Base-by-base conservation (phyloP, 2,113 vertebrate genomes). In the Hemiprocne comata region DNA sequence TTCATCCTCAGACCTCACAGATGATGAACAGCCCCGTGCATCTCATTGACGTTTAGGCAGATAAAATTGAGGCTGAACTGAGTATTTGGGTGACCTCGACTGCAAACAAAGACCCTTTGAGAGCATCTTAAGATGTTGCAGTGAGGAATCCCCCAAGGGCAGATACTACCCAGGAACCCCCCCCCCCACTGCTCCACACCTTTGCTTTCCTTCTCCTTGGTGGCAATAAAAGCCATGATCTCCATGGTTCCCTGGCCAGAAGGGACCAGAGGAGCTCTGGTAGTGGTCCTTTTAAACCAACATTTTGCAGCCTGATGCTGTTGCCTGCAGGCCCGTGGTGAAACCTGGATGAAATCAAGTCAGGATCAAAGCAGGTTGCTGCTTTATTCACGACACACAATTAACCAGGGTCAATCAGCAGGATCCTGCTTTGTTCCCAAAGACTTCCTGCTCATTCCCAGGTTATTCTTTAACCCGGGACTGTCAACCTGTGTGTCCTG, bases 101-200 rank as follows among this genome's bases (percentile, higher is more conserved):
- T 53, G 7, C 53, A 54, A 50, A 50, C 50, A 50, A 29, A 55
- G 31, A 15, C 11, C 5, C 19, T 6, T 4, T 6, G 34, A 17
- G 19, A 62, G 40, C 6, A 2, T 24, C 38, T 79, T 24, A 19
- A 16, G 61, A 5, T 1, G 16, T 2, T 1, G 11, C 6, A 7
- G 21, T 7, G 19, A 10, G 18, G n/a, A 42, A 21, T 14, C 24
- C 9, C 13, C 28, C 3, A 9, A 14, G 6, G 24, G 18, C 10
- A 62, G 31, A 17, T 11, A 3, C 20, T 31, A 5, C 1, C 31
- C 23, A 44, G 36, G 11, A 71, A 6, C 16, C 12, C 19, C 46
- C 3, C 3, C 1, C n/a, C n/a, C n/a, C 61, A 1, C 26, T 9
- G 44, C 53, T 60, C 61, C 38, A 11, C 17, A 3, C 86, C 26